phyloP scores from a whole-genome alignment of 2,113 vertebrate species.

The Menidia beryllina region DNA sequence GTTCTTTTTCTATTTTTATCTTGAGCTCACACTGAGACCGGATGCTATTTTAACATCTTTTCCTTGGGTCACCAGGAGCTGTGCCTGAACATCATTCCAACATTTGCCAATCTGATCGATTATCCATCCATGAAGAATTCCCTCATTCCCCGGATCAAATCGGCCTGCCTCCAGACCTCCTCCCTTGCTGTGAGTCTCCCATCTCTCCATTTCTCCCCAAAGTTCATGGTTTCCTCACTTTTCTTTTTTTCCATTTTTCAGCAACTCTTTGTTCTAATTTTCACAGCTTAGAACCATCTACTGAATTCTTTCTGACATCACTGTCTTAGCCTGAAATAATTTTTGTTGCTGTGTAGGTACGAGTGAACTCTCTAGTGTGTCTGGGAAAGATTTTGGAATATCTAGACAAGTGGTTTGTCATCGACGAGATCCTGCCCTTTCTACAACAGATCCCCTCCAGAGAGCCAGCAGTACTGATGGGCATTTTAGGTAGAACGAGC shows the following conservation, averaged over 20 bases:
- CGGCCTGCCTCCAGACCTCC: conserved; percentile 95
- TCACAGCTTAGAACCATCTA: not conserved
- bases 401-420: conserved; percentile 98
- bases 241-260: too few relatives aligned
- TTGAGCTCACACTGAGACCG: not conserved
- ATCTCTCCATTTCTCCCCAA: not conserved
- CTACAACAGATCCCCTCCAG: conserved; percentile 97
- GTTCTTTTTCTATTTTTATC: conserved; percentile 3
- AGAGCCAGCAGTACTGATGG: conserved; percentile 98
- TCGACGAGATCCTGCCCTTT: conserved; percentile 98
- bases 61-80: conserved; percentile 86
- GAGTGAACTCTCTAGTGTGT: conserved; percentile 97
- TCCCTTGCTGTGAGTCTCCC: conserved; percentile 92
- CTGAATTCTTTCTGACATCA: not conserved
- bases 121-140: conserved; percentile 99
- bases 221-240: not conserved
- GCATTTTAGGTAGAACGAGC: conserved; percentile 89
- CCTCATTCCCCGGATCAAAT: conserved; percentile 97
- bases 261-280: not conserved
- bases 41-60: not conserved
- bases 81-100: conserved; percentile 98
- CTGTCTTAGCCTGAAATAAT: not conserved
- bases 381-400: conserved; percentile 98
- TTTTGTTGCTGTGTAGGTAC: conserved; percentile 81
- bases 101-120: conserved; percentile 98